Conservation (phyloP, 2,888 invertebrate species). For the Aspidiotus rigidus region DNA sequence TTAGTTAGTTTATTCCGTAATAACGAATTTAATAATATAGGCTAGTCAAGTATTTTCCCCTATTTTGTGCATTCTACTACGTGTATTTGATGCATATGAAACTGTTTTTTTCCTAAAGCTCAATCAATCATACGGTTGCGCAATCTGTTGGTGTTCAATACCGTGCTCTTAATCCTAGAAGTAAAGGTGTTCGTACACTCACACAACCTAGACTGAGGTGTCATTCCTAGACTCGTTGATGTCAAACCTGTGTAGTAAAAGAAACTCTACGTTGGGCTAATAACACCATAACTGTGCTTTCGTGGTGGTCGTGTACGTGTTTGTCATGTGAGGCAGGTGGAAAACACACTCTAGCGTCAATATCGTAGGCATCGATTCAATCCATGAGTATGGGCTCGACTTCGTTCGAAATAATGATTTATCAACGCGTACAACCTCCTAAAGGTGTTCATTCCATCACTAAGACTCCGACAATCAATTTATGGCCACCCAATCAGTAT, state of each 20-base stretch:
- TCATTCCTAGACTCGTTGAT: slow-evolving; percentile 6
- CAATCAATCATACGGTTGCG: slow-evolving; percentile 28
- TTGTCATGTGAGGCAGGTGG: too few relatives aligned
- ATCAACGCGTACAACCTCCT: too few relatives aligned
- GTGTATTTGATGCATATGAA: slow-evolving; percentile 23
- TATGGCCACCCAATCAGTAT: too few relatives aligned
- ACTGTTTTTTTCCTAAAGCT: slow-evolving; percentile 33
- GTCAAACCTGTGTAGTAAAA: slow-evolving; percentile 1
- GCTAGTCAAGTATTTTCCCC: not conserved
- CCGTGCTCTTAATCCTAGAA: slow-evolving; percentile 27
- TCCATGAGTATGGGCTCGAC: too few relatives aligned
- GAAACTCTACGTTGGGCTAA: too few relatives aligned
- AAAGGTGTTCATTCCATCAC: too few relatives aligned
- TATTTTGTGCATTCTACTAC: slow-evolving; percentile 9
- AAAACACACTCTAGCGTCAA: too few relatives aligned
- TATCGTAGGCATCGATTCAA: too few relatives aligned
- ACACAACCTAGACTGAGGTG: slow-evolving; percentile 1
- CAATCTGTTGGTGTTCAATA: slow-evolving; percentile 29
- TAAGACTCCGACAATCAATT: too few relatives aligned
- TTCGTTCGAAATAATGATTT: too few relatives aligned
- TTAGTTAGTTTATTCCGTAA: too few relatives aligned
- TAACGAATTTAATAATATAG: too few relatives aligned
- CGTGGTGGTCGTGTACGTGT: slow-evolving; percentile 6
- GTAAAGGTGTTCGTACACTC: not conserved
- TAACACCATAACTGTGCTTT: not conserved